Base-by-base conservation (phyloP, 1,140 invertebrate species). In the Camponotus floridanus region DNA sequence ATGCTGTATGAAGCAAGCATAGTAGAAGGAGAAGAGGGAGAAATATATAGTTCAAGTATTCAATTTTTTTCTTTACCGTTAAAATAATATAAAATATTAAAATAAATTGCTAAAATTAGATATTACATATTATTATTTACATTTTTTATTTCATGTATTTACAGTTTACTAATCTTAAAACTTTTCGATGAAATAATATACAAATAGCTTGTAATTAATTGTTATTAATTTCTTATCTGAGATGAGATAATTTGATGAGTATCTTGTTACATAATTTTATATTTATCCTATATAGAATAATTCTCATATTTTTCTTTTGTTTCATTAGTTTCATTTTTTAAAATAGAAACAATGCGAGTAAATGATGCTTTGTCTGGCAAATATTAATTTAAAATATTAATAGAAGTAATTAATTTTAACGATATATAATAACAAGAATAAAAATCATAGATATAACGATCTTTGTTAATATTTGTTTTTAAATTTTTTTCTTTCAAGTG, bases 401-500 rank as follows among this genome's bases (percentile, higher is more conserved):
- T 51, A 42, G 9, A 18, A 59, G 8, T 42, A 39, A 59, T 55
- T 73, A 42, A 74, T 74, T 21, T 74, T 0, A 0, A 59, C 13
- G 0, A 4, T 5, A 51, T 51, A 6, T 51, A 67, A 6, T 33
- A 51, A 11, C n/a, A 76, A 83, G 5, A 51, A 74, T 26, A 73
- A 21, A 85, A 88, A 87, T 88, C 42, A 83, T 48, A 76, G 6
- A 85, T 26, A 59, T 86, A 59, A 88, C 65, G 26, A 21, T 68
- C 31, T 74, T 70, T 59, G 4, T 51, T 70, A 57, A 57, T 76
- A 7, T 59, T 6, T 26, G 5, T 62, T 36, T 85, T 80, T 78
- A 84, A 85, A 71, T 76, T 73, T 86, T 87, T 86, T 87, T 87
- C 48, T 92, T 78, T 91, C 13, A 71, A 97, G 97, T 96, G 98